Conservation (phyloP, 2,797 vertebrate genomes). For the Tolypeutes matacus region DNA sequence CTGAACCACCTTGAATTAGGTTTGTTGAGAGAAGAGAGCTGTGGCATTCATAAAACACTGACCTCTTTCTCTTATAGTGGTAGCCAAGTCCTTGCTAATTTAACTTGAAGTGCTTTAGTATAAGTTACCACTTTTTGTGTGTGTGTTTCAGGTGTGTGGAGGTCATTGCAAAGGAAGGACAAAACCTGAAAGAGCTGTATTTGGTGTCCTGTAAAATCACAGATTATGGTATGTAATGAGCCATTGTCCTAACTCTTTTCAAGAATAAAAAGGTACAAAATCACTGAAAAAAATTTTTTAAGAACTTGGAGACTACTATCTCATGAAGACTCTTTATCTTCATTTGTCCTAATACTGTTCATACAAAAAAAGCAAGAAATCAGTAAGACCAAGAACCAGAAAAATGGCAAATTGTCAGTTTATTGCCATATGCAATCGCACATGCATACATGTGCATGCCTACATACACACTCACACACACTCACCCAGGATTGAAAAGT, state of each 20-base stretch:
- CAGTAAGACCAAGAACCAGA: not conserved
- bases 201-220: conserved; percentile 99
- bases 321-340: conserved; percentile 11
- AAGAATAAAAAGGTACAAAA: conserved; percentile 40
- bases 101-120: conserved; percentile 43
- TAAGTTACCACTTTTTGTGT: conserved; percentile 70
- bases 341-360: not conserved
- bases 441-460: not conserved
- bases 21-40: conserved; percentile 68
- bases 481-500: not conserved
- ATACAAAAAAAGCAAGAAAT: not conserved
- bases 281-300: conserved; percentile 44
- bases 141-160: conserved; percentile 96
- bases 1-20: conserved; percentile 47
- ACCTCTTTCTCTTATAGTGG: conserved; percentile 2
- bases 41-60: not conserved
- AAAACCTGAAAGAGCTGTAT: conserved; percentile 97
- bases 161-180: conserved; percentile 98
- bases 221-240: conserved; percentile 93
- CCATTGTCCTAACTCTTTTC: not conserved
- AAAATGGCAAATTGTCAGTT: not conserved
- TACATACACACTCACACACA: not conserved
- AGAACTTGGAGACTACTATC: not conserved
- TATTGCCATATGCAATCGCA: not conserved
- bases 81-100: conserved; percentile 62